Base-by-base conservation (phyloP, 2,888 invertebrate species). In the Orthonychiurus folsomi region DNA sequence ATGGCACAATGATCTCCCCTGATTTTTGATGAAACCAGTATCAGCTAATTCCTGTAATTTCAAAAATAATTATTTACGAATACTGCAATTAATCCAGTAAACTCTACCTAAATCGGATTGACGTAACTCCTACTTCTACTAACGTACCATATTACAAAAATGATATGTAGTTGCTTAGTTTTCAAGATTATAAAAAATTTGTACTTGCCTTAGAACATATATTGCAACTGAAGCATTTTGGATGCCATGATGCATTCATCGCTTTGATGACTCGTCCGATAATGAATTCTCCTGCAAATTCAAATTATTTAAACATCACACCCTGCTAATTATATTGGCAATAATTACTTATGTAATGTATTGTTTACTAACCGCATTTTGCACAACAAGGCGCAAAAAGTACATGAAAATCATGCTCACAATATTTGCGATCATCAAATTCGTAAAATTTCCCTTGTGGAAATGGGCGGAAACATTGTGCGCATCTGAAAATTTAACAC, bases 171-270 rank as follows among this genome's bases (percentile, higher is more conserved):
- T n/a, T n/a, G n/a, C n/a, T n/a, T n/a, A n/a, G n/a, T n/a, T n/a
- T n/a, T n/a, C n/a, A n/a, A n/a, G n/a, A n/a, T n/a, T n/a, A n/a
- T n/a, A n/a, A n/a, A n/a, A n/a, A n/a, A n/a, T n/a, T n/a, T n/a
- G n/a, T n/a, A n/a, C n/a, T n/a, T n/a, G n/a, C n/a, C 65, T 86
- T 85, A 72, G 83, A 83, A 78, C 99, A 99, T 78, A 93, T 84
- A 76, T 96, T 91, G 76, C 99, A 99, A 24, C 90, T 86, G 82
- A 99, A 99, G 78, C 99, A 99, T 65, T 86, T 85, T 1, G 97
- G 96, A 80, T 99, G 99, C 99, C 99, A 99, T 78, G 92, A 95
- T 37, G 92, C 86, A 75, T 96, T 94, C 94, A 99, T 96, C 0
- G 99, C 99, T 78, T 99, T 99, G 76, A 99, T 99, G 55, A 99